These are phyloP conservation scores for Micrasema minimum DNA, from an alignment of 1,140 invertebrate species.

Conservation along the genomic window DNA sequence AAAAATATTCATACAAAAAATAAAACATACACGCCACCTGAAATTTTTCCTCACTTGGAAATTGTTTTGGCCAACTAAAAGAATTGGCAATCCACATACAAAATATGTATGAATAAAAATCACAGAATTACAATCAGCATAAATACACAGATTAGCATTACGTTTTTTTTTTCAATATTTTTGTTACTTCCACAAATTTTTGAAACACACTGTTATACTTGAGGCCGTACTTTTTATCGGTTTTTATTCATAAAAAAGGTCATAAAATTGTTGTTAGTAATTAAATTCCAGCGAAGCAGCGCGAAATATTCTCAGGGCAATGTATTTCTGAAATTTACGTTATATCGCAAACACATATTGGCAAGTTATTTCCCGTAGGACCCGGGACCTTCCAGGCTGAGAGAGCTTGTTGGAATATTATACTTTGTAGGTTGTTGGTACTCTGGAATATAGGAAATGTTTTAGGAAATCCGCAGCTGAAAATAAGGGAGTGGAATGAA, in stretches of 20 bases:
- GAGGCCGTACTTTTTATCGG: conserved; percentile 1
- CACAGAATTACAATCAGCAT: too few relatives aligned
- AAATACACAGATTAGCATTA: too few relatives aligned
- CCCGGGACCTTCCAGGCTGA: conserved; percentile 33
- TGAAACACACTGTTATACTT: too few relatives aligned
- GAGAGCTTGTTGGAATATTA: conserved; percentile 27
- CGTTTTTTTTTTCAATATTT: too few relatives aligned
- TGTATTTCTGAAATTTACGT: conserved; percentile 47
- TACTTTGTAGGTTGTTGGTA: background rate
- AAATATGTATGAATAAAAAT: too few relatives aligned
- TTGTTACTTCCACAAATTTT: too few relatives aligned
- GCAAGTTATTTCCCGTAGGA: conserved; percentile 53
- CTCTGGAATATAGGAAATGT: conserved; percentile 11
- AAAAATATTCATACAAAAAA: too few relatives aligned
- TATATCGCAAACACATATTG: conserved; percentile 49
- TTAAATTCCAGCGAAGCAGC: conserved; percentile 32
- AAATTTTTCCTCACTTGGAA: too few relatives aligned
- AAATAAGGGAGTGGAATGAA: too few relatives aligned
- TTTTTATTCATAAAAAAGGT: conserved; percentile 21
- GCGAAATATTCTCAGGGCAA: conserved; percentile 27
- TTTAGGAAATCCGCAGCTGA: background rate
- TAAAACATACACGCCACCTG: too few relatives aligned
- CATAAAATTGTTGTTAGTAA: conserved; percentile 19
- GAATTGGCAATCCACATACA: too few relatives aligned
- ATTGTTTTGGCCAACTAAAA: too few relatives aligned